Percentiles rank a stretch among this genome's conserved stretches.
phyloP scores from a whole-genome alignment of 2,888 invertebrate genomes.

The Protonemura montana region DNA sequence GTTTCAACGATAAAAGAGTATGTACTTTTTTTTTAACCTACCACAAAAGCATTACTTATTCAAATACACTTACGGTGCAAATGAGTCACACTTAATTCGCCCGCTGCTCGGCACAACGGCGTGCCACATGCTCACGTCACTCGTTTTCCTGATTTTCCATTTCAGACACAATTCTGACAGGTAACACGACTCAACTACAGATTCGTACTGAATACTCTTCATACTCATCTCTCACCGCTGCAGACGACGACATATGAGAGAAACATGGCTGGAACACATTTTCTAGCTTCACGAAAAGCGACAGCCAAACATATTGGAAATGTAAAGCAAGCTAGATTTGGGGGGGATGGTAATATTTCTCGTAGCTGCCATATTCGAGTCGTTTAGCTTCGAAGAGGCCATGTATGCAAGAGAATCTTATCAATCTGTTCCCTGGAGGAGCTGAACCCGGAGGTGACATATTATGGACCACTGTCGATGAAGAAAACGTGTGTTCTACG shows the following conservation, averaged over 20 bases:
- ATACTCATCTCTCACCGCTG: background rate
- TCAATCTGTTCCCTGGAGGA: background rate
- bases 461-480: constrained; percentile 20
- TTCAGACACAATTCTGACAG: background rate
- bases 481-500: background rate
- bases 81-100: too few species aligned
- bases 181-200: background rate
- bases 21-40: too few species aligned
- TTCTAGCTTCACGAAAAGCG: constrained; percentile 16
- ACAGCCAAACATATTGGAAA: constrained; percentile 21
- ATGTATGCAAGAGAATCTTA: background rate
- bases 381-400: background rate
- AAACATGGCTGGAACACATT: background rate
- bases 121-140: background rate
- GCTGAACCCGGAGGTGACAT: background rate
- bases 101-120: too few species aligned
- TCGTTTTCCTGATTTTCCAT: background rate
- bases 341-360: background rate
- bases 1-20: too few species aligned
- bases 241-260: background rate
- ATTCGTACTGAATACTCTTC: background rate
- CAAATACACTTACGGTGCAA: too few species aligned
- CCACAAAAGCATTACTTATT: too few species aligned
- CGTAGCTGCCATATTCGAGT: background rate
- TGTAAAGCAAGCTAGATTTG: background rate